Conservation (phyloP, 2,113 vertebrate genomes). For the Theristicus caerulescens region DNA sequence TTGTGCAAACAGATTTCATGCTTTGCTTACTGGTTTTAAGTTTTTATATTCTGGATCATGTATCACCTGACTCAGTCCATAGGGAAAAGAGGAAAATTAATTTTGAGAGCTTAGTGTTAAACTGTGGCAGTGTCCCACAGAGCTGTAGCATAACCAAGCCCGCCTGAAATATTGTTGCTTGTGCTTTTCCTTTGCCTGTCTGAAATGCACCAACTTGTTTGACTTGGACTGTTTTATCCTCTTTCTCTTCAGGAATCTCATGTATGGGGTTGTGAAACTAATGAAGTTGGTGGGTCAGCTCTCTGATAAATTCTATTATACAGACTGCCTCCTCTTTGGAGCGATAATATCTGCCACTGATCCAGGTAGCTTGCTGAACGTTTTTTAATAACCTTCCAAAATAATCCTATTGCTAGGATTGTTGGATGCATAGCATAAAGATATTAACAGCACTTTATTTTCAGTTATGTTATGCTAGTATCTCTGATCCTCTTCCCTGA, state of each 20-base stretch:
- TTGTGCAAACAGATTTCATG: background rate
- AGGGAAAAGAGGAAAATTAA: background rate
- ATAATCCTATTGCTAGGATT: background rate
- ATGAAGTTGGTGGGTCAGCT: slow-evolving; percentile 93
- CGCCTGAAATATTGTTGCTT: background rate
- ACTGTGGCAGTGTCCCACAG: background rate
- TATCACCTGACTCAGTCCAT: background rate
- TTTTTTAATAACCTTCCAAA: background rate
- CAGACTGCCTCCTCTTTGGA: slow-evolving; percentile 97
- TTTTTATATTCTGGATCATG: background rate
- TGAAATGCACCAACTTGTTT: background rate
- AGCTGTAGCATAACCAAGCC: background rate
- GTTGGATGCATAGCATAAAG: background rate
- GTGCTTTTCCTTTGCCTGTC: background rate
- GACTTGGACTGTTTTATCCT: background rate
- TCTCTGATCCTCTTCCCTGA: background rate
- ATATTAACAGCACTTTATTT: background rate
- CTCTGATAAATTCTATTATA: slow-evolving; percentile 95
- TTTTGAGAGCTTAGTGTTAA: background rate
- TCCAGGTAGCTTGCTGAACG: slow-evolving; percentile 81
- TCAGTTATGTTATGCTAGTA: background rate
- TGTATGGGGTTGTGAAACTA: slow-evolving; percentile 97
- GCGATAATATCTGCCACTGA: slow-evolving; percentile 97
- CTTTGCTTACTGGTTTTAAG: background rate
- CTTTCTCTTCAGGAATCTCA: slow-evolving; percentile 85